These are phyloP conservation scores for Nothura maculosa DNA, from an alignment of 2,797 vertebrate genomes.

Conservation along the genomic window DNA sequence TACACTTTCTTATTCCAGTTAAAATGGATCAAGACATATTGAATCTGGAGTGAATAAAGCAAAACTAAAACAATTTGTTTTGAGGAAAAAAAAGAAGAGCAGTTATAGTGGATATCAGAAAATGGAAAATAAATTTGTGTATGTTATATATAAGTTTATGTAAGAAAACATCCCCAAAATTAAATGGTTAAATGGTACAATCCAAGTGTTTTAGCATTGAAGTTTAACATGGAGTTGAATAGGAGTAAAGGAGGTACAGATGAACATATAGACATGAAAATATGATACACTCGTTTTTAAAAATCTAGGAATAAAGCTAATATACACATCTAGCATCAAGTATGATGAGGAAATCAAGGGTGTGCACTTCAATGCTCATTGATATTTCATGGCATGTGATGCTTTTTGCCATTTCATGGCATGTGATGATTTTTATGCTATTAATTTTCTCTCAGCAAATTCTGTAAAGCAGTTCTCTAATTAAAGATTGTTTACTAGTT, in stretches of 20 bases:
- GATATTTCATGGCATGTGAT: too few species aligned
- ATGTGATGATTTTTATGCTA: too few species aligned
- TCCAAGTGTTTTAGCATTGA: neutral
- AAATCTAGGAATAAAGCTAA: neutral
- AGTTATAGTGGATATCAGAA: neutral
- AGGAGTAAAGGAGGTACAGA: neutral
- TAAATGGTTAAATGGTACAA: neutral
- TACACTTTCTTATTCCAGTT: neutral
- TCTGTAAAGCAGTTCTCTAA: too few species aligned
- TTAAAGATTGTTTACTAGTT: too few species aligned
- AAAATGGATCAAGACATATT: neutral
- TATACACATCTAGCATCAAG: neutral
- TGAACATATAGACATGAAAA: too few species aligned
- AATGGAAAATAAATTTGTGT: neutral
- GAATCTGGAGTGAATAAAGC: neutral
- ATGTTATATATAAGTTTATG: neutral
- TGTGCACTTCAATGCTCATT: neutral
- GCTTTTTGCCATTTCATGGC: too few species aligned
- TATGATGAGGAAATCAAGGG: neutral
- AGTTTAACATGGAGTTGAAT: neutral
- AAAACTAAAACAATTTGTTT: neutral
- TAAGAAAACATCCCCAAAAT: neutral
- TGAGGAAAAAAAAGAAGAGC: neutral
- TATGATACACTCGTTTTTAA: too few species aligned
- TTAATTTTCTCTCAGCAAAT: neutral